Evolutionary conservation across 2,888 invertebrate genomes (phyloP).

Genomic region (Drosophila crucigera): DNA sequence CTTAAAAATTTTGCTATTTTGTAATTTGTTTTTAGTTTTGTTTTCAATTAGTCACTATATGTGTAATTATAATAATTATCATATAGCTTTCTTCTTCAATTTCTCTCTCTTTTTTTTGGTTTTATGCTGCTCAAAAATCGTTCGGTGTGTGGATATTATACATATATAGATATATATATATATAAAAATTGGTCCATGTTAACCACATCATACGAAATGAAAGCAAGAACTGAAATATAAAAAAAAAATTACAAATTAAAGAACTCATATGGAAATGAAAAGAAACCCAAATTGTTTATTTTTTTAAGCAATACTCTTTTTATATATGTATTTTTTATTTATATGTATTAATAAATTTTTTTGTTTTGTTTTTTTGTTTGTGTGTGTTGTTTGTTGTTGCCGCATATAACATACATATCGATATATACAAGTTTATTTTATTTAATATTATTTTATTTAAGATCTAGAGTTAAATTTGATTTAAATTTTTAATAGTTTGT

Average conservation of each 20-base stretch:
- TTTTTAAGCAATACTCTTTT: slow-evolving; percentile 65
- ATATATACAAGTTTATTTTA: slow-evolving; percentile 58
- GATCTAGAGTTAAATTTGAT: slow-evolving; percentile 76
- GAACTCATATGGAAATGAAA: slow-evolving; percentile 22
- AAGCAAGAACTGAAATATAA: slow-evolving; percentile 33
- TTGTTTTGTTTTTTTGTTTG: slow-evolving; percentile 42
- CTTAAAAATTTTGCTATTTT: slow-evolving; percentile 76
- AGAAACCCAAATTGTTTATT: slow-evolving; percentile 62
- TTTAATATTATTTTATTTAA: slow-evolving; percentile 49
- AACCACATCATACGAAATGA: slow-evolving; percentile 72
- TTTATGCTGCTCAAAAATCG: slow-evolving; percentile 54
- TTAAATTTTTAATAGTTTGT: slow-evolving; percentile 81
- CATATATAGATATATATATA: slow-evolving; percentile 65
- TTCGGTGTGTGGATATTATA: slow-evolving; percentile 69
- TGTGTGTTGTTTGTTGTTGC: slow-evolving; percentile 66
- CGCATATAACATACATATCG: slow-evolving; percentile 72
- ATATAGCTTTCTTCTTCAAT: slow-evolving; percentile 16
- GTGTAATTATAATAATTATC: slow-evolving; percentile 44
- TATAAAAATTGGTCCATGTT: slow-evolving; percentile 83
- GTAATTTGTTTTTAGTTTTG: slow-evolving; percentile 30
- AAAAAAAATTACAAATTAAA: slow-evolving; percentile 5
- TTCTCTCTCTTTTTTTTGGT: slow-evolving; percentile 14
- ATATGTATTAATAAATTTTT: slow-evolving; percentile 68
- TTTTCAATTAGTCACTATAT: slow-evolving; percentile 27
- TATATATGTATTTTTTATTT: slow-evolving; percentile 64